These are phyloP conservation scores for Pocillopora verrucosa DNA, from an alignment of 64 coral and sea anemone species.

Conservation along the genomic window DNA sequence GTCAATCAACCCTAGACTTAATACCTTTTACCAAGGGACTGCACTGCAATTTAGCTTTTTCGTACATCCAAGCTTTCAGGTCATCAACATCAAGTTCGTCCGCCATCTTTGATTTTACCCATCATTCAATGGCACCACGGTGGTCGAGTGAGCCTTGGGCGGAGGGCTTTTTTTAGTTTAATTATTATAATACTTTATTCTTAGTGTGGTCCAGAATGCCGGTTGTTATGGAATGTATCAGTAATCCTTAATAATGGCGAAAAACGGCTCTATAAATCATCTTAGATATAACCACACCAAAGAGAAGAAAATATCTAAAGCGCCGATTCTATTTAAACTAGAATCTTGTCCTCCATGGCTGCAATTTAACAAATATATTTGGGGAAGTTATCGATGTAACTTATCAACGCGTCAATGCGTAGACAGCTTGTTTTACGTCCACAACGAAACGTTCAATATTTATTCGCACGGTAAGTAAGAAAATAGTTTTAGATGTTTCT, in stretches of 20 bases:
- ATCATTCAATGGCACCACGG: neutral
- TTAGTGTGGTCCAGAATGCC: neutral
- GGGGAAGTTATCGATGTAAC: slow-evolving; percentile 73
- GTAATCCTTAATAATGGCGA: neutral
- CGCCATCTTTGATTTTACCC: slow-evolving; percentile 66
- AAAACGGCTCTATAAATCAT: slow-evolving; percentile 25
- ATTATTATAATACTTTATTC: neutral
- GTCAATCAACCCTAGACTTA: too few species aligned
- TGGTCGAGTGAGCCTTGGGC: slow-evolving; percentile 20
- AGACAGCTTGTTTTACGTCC: slow-evolving; percentile 82
- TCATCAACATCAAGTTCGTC: neutral
- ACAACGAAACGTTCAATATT: slow-evolving; percentile 94
- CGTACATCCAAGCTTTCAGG: neutral
- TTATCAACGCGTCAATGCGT: slow-evolving; percentile 71
- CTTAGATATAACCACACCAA: neutral
- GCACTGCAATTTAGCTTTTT: slow-evolving; percentile 9
- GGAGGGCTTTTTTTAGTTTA: neutral
- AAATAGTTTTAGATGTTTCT: neutral
- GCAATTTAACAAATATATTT: slow-evolving; percentile 87
- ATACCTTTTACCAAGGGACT: slow-evolving; percentile 5
- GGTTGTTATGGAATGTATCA: neutral
- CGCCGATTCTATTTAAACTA: slow-evolving; percentile 19
- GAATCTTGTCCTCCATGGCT: slow-evolving; percentile 67
- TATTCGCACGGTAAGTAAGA: slow-evolving; percentile 89
- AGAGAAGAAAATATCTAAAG: neutral